Base-by-base conservation (phyloP, 2,113 vertebrate species). In the Cynopterus brachyotis region DNA sequence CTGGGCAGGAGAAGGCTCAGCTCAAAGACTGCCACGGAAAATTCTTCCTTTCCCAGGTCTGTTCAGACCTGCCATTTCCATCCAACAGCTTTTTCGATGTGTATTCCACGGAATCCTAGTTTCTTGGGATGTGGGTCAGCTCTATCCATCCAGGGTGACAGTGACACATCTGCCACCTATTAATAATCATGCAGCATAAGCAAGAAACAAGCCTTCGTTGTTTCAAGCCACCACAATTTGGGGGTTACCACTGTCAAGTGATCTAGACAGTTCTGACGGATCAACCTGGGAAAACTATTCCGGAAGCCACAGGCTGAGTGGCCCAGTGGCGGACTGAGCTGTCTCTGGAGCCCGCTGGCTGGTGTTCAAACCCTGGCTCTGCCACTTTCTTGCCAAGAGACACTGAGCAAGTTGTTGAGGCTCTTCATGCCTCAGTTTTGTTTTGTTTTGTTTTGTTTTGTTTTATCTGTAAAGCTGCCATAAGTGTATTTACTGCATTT, bases 321-420 rank as follows among this genome's bases (percentile, higher is more conserved):
- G 53, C 32, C 3, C 2, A 19, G 42, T 11, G 4, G 20, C 4
- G n/a, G 12, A 55, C 35, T 3, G 19, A 1, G 20, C 20, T 0
- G 1, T 10, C 64, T 24, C 70, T 2, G 20, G 35, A 26, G 3
- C 19, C 47, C 0, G 0, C 11, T 0, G 1, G 20, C 32, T 55
- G 19, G 26, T 2, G 0, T 42, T 35, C 9, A 50, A 78, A 69
- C 24, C 75, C 83, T 30, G 12, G 3, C 35, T 57, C 66, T 57
- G 26, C 32, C 4, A 0, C n/a, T 11, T 30, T 30, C 35, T 22
- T 4, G 0, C 24, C 3, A 15, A 80, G 76, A 59, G n/a, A 53
- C 1, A 0, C 1, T 1, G 9, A 40, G 30, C 20, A 26, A 16
- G n/a, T 2, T n/a, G 30, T 7, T 82, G n/a, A 24, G 45, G 15